These are phyloP conservation scores for Theocolax elegans DNA, from an alignment of 1,140 invertebrate genomes.

Conservation along the genomic window DNA sequence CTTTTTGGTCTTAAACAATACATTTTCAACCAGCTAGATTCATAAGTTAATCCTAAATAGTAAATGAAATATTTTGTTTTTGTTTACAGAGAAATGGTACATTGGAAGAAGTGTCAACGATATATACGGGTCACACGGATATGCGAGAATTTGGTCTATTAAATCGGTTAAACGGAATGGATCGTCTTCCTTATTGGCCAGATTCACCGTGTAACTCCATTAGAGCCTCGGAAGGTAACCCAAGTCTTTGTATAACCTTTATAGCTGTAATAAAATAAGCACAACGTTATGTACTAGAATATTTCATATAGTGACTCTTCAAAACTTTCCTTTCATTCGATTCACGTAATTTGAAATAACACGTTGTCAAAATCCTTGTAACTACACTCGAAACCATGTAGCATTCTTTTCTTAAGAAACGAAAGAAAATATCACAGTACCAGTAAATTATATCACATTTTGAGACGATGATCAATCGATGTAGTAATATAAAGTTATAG, in stretches of 20 bases:
- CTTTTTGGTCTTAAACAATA: too few relatives aligned
- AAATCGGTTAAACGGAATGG: slow-evolving; percentile 80
- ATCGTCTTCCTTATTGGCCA: slow-evolving; percentile 81
- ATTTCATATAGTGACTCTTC: too few relatives aligned
- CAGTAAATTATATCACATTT: too few relatives aligned
- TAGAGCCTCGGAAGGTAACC: slow-evolving; percentile 80
- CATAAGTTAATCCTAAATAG: too few relatives aligned
- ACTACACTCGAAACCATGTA: background rate
- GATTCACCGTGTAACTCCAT: slow-evolving; percentile 82
- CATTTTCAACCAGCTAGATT: too few relatives aligned
- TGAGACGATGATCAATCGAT: too few relatives aligned
- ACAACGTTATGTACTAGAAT: background rate
- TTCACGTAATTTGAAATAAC: background rate
- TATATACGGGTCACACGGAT: slow-evolving; percentile 79
- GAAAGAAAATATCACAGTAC: too few relatives aligned
- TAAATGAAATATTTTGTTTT: too few relatives aligned
- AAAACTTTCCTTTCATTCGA: too few relatives aligned
- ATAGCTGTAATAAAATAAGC: slow-evolving; percentile 39
- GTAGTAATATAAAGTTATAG: too few relatives aligned
- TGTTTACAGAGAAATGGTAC: slow-evolving; percentile 83
- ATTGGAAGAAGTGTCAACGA: slow-evolving; percentile 81
- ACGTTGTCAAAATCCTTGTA: background rate
- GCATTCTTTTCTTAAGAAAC: too few relatives aligned
- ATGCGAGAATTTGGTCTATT: slow-evolving; percentile 84
- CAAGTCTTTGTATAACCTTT: background rate